These are phyloP conservation scores for Casuarius casuarius DNA, from an alignment of 2,113 vertebrate species.

Conservation along the genomic window DNA sequence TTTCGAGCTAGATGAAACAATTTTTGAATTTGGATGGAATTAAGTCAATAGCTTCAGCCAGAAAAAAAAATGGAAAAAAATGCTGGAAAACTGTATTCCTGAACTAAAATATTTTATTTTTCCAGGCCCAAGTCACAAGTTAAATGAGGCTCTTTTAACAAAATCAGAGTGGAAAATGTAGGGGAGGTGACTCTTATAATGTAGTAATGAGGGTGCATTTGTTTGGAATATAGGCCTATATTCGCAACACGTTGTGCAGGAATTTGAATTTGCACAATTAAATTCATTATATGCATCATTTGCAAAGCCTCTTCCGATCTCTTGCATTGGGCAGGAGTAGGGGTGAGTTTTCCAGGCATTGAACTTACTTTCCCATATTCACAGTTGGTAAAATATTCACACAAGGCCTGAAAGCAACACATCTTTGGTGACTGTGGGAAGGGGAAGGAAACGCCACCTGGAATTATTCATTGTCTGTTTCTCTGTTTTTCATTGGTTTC, in stretches of 20 bases:
- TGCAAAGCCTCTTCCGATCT: background rate
- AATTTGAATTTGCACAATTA: background rate
- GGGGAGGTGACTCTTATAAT: accelerated
- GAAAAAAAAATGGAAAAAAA: background rate
- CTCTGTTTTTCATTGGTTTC: background rate
- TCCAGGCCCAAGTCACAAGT: background rate
- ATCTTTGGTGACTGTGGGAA: background rate
- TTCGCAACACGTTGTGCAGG: background rate
- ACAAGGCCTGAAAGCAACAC: background rate
- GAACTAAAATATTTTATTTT: background rate
- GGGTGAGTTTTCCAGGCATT: background rate
- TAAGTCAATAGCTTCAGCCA: background rate
- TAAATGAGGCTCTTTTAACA: background rate
- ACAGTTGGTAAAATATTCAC: background rate
- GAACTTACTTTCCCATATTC: background rate
- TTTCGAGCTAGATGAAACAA: background rate
- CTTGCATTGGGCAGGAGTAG: background rate
- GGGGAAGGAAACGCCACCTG: slow-evolving; percentile 28
- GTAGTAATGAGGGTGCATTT: background rate
- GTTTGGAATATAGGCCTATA: background rate
- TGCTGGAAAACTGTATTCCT: background rate
- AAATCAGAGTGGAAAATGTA: background rate
- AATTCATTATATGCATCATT: background rate
- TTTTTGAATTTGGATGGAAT: background rate
- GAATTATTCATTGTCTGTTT: background rate